These are phyloP conservation scores for Rosalia funebris DNA, from an alignment of 2,888 invertebrate genomes.

Conservation along the genomic window DNA sequence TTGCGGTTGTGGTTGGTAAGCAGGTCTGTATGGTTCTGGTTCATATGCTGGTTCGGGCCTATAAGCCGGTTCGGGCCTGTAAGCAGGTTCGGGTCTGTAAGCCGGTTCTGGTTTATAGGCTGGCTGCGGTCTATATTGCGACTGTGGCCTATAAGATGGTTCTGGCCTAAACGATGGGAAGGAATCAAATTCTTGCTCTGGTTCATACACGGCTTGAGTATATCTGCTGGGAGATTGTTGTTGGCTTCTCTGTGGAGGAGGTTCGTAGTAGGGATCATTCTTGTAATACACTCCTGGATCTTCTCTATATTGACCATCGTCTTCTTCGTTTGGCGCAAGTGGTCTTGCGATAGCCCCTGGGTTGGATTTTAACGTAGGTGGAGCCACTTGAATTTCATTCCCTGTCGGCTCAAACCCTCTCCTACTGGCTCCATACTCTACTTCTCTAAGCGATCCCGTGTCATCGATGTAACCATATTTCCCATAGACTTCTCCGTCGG, in stretches of 20 bases:
- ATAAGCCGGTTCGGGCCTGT: slow-evolving; percentile 53
- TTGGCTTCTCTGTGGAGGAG: slow-evolving; percentile 36
- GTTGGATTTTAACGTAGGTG: slow-evolving; percentile 74
- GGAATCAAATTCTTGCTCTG: slow-evolving; percentile 33
- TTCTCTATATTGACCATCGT: slow-evolving; percentile 87
- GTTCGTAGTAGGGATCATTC: slow-evolving; percentile 65
- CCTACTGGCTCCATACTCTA: slow-evolving; percentile 86
- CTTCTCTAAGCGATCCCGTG: slow-evolving; percentile 77
- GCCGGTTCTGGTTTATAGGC: slow-evolving; percentile 53
- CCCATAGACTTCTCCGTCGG: slow-evolving; percentile 85
- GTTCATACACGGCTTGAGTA: slow-evolving; percentile 49
- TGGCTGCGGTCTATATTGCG: slow-evolving; percentile 57
- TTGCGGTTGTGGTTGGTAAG: slow-evolving; percentile 52
- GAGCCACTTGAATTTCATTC: slow-evolving; percentile 80
- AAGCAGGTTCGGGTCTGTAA: slow-evolving; percentile 52
- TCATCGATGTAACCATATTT: slow-evolving; percentile 92
- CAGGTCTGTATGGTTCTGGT: slow-evolving; percentile 42
- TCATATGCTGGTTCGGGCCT: slow-evolving; percentile 56
- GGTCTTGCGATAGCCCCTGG: slow-evolving; percentile 55
- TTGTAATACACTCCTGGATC: slow-evolving; percentile 83
- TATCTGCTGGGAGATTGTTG: slow-evolving; percentile 36
- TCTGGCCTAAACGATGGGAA: slow-evolving; percentile 24
- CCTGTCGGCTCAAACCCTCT: slow-evolving; percentile 86
- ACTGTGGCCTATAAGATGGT: slow-evolving; percentile 43
- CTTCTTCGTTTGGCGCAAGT: slow-evolving; percentile 74